Conservation (phyloP, 2,888 invertebrate genomes). For the Papilio gigon region DNA sequence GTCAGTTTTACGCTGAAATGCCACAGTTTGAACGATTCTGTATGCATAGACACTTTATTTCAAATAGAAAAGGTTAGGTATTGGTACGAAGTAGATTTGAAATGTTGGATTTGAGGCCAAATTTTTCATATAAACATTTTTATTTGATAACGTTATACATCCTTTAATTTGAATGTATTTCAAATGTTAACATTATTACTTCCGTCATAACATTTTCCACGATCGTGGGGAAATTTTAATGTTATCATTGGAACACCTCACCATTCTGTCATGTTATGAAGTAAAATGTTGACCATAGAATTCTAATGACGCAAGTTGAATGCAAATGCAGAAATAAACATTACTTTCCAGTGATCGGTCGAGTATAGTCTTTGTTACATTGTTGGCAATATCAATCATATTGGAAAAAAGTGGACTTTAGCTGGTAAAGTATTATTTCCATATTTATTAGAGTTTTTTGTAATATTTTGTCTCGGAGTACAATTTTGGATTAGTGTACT, state of each 20-base stretch:
- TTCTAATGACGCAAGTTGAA: background rate
- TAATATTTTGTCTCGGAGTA: too few relatives aligned
- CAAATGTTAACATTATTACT: too few relatives aligned
- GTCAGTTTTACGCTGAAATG: too few relatives aligned
- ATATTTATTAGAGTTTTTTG: background rate
- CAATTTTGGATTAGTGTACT: too few relatives aligned
- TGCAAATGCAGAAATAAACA: background rate
- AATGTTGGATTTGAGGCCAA: too few relatives aligned
- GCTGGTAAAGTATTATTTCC: background rate
- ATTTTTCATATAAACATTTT: too few relatives aligned
- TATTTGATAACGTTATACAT: background rate
- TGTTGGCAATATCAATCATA: background rate
- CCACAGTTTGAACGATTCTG: too few relatives aligned
- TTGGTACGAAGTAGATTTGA: background rate
- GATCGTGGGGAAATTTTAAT: background rate
- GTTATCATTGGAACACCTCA: background rate
- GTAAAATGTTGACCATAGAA: background rate
- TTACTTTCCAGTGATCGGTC: background rate
- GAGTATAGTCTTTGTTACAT: background rate
- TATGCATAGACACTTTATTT: too few relatives aligned
- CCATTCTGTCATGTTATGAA: background rate
- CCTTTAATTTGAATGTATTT: background rate
- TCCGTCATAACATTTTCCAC: too few relatives aligned
- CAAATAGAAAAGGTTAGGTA: background rate
- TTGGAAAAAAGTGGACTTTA: background rate